A percentile compares a stretch with the other conserved stretches of the same genome.
Conservation (phyloP, 2,797 vertebrate genomes). For the Cyprinodon diabolis region DNA sequence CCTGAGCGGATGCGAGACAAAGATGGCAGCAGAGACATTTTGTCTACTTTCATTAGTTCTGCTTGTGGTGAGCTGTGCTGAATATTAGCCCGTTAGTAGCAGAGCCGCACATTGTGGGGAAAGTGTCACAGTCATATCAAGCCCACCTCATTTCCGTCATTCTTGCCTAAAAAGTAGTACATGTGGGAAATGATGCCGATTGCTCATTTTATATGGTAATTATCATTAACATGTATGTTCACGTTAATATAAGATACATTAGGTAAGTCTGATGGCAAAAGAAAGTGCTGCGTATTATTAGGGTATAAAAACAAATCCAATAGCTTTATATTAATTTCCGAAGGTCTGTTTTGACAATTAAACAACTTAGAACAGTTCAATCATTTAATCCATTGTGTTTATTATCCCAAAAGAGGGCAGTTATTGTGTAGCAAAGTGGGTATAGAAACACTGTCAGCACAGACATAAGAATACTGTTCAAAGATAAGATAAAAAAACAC, state of each 20-base stretch:
- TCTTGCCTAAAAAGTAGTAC: conserved; percentile 69
- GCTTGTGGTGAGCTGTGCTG: conserved; percentile 73
- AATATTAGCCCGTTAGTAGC: conserved; percentile 78
- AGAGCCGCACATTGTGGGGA: conserved; percentile 65
- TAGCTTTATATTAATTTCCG: conserved; percentile 39
- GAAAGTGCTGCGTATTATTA: conserved; percentile 36
- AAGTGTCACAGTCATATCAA: conserved; percentile 72
- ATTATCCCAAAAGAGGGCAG: no score
- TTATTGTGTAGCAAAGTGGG: no score
- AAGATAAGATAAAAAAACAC: no score
- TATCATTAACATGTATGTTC: conserved; percentile 71
- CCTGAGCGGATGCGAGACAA: conserved; percentile 78
- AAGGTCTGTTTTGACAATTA: conserved; percentile 45
- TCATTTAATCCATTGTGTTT: no score
- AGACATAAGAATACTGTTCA: no score
- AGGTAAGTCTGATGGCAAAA: conserved; percentile 34
- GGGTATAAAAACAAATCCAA: conserved; percentile 48
- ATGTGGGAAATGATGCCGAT: conserved; percentile 78
- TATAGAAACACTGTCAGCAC: no score
- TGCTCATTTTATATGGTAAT: conserved; percentile 84
- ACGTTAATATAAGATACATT: conserved; percentile 54
- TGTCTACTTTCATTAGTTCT: conserved; percentile 84
- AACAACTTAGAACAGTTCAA: conserved; percentile 40
- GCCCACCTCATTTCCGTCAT: conserved; percentile 74
- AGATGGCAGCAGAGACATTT: conserved; percentile 82